Evolutionary conservation across 2,113 vertebrate genomes (phyloP).

Genomic region (Lophura nycthemera): DNA sequence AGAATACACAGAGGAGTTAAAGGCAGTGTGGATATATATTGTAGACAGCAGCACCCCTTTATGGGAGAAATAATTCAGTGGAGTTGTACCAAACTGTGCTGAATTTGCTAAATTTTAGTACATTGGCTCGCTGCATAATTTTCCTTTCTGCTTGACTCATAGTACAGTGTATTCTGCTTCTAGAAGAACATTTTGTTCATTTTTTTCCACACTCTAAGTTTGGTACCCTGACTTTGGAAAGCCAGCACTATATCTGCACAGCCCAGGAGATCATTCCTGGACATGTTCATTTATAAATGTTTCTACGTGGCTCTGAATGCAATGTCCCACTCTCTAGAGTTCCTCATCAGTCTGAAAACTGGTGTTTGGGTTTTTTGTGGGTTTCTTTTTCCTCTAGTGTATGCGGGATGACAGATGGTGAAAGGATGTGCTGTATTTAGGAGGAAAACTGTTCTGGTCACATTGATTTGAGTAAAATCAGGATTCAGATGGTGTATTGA

Average conservation of each 20-base stretch:
- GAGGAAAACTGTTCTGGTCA: background rate
- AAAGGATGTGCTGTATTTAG: background rate
- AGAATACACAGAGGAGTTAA: background rate
- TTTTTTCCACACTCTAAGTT: background rate
- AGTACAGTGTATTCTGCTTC: background rate
- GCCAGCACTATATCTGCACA: background rate
- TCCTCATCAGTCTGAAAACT: background rate
- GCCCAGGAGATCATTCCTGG: background rate
- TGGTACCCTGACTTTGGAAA: background rate
- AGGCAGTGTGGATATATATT: background rate
- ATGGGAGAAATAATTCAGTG: background rate
- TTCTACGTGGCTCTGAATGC: background rate
- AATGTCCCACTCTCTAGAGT: accelerated
- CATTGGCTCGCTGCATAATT: background rate
- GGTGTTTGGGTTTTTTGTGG: background rate
- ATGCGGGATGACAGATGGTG: background rate
- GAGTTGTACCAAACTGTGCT: background rate
- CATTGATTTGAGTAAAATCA: background rate
- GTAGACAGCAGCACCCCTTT: background rate
- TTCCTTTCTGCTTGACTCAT: background rate
- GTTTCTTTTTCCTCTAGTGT: background rate
- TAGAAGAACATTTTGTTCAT: background rate
- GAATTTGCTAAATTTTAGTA: background rate
- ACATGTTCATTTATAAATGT: background rate
- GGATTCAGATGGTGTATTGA: background rate